Conservation (phyloP, 2,797 vertebrate genomes). For the Labroides dimidiatus region DNA sequence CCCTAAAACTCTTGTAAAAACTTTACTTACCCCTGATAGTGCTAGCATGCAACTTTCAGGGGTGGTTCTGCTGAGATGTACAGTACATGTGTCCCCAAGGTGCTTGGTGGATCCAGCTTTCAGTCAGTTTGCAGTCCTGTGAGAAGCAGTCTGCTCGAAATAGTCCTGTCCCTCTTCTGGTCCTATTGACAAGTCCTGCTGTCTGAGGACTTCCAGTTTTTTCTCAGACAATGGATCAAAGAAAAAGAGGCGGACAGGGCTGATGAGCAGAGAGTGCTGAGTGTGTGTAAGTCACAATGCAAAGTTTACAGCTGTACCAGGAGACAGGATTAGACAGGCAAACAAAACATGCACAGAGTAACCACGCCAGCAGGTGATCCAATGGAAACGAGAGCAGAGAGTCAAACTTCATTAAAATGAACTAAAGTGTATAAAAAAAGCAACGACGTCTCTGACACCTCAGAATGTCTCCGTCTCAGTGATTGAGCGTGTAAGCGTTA, state of each 20-base stretch:
- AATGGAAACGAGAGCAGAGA: constrained; percentile 10
- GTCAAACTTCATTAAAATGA: constrained; percentile 8
- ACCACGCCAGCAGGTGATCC: neutral
- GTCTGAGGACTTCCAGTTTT: constrained; percentile 42
- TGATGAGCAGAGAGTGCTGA: constrained; percentile 55
- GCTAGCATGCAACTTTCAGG: constrained; percentile 21
- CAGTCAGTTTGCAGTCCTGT: constrained; percentile 32
- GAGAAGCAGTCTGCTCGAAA: constrained; percentile 35
- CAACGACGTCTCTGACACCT: neutral
- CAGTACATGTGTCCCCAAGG: constrained; percentile 6
- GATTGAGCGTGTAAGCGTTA: neutral
- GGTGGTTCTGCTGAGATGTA: constrained; percentile 5
- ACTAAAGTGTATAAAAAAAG: neutral
- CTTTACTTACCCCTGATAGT: constrained; percentile 2
- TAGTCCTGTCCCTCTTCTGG: constrained; percentile 21
- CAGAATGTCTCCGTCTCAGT: neutral
- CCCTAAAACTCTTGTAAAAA: constrained; percentile 28
- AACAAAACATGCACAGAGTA: constrained; percentile 19
- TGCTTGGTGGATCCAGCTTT: constrained; percentile 41
- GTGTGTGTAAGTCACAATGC: constrained; percentile 29
- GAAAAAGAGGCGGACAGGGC: constrained; percentile 27
- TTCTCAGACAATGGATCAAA: constrained; percentile 49
- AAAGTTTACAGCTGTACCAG: constrained; percentile 27
- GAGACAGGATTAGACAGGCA: constrained; percentile 35
- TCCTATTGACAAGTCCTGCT: constrained; percentile 41